A percentile compares a stretch with the other conserved stretches of the same genome.
Conservation (phyloP, 2,888 invertebrate genomes). For the Caenorhabditis sinica region DNA sequence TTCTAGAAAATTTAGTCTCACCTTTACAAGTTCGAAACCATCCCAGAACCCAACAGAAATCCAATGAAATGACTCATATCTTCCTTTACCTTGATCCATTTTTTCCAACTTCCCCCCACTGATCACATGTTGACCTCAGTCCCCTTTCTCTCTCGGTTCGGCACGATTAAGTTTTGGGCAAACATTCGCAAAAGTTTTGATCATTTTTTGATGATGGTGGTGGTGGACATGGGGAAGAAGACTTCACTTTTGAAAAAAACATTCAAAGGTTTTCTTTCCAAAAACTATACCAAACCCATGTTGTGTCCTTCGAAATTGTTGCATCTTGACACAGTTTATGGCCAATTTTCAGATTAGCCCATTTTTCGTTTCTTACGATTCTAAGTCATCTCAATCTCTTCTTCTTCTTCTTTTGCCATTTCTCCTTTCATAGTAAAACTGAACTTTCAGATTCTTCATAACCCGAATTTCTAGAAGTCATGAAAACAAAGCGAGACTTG, state of each 20-base stretch:
- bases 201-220: not conserved
- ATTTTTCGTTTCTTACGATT: slow-evolving; percentile 8
- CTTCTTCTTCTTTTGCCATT: not conserved
- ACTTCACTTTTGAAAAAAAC: too few species aligned
- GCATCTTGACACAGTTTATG: slow-evolving; percentile 21
- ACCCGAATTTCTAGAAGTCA: slow-evolving; percentile 1
- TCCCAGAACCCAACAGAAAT: not conserved
- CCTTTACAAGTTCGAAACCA: not conserved
- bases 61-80: slow-evolving; percentile 8
- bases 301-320: too few species aligned
- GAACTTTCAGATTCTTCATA: slow-evolving; percentile 7
- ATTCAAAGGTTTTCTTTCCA: not conserved
- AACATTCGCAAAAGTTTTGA: slow-evolving; percentile 10
- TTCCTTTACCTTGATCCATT: not conserved
- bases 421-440: not conserved
- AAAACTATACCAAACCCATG: too few species aligned
- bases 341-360: slow-evolving; percentile 36
- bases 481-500: slow-evolving; percentile 31
- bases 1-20: not conserved
- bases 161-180: slow-evolving; percentile 33
- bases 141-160: not conserved
- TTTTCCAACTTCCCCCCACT: not conserved
- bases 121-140: slow-evolving; percentile 43
- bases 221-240: not conserved
- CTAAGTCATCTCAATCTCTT: not conserved